These are phyloP conservation scores for Scaptomyza tumidula DNA, from an alignment of 2,888 invertebrate genomes.

Conservation along the genomic window DNA sequence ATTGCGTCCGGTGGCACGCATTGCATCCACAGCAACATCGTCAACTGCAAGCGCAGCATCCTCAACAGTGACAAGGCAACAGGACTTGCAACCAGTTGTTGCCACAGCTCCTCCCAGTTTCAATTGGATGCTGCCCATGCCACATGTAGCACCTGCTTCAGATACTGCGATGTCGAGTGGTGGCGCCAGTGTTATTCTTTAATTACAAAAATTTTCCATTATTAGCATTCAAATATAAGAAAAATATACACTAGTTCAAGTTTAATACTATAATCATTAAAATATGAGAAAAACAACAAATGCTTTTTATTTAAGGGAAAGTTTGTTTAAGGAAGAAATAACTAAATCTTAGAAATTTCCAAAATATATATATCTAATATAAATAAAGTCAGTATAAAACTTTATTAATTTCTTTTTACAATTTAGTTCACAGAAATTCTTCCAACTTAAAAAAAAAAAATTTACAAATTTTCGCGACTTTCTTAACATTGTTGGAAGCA, in stretches of 20 bases:
- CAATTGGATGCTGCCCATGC: constrained; percentile 57
- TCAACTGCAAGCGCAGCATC: constrained; percentile 33
- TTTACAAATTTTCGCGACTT: neutral
- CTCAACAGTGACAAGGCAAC: constrained; percentile 15
- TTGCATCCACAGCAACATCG: constrained; percentile 73
- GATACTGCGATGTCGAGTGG: constrained; percentile 7
- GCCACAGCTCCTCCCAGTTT: constrained; percentile 34
- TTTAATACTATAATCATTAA: constrained; percentile 49
- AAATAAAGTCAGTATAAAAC: too few relatives aligned
- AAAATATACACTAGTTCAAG: constrained; percentile 56
- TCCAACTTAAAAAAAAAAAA: neutral
- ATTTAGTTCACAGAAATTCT: too few relatives aligned
- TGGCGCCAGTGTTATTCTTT: constrained; percentile 48
- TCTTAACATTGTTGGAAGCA: neutral
- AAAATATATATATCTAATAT: too few relatives aligned
- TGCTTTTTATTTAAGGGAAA: neutral
- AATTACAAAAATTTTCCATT: constrained; percentile 34
- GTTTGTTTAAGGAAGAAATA: neutral
- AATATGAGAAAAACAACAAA: neutral
- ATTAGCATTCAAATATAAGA: constrained; percentile 39
- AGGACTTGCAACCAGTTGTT: constrained; percentile 39
- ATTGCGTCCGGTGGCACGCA: constrained; percentile 83
- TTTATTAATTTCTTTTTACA: too few relatives aligned
- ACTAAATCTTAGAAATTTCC: too few relatives aligned
- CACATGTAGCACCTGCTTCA: constrained; percentile 13